Evolutionary conservation across 2,113 vertebrate genomes (phyloP).

Genomic region (Sinocyclocheilus anophthalmus): DNA sequence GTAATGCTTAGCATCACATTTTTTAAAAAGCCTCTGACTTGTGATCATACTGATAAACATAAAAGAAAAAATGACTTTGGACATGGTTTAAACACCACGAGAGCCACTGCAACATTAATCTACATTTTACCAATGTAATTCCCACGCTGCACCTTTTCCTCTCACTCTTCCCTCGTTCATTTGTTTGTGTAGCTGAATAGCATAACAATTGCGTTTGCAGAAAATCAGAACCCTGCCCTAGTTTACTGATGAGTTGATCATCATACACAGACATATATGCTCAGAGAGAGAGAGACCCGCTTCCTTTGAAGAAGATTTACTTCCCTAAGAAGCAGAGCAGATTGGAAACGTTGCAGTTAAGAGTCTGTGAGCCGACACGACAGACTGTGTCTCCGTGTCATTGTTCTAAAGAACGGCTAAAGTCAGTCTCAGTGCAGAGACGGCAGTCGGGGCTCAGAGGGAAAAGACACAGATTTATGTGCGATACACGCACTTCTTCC

Average conservation of each 20-base stretch:
- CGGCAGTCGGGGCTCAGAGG: not conserved
- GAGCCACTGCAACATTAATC: not conserved
- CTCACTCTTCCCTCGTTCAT: not conserved
- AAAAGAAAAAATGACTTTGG: not conserved
- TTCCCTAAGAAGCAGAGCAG: constrained; percentile 25
- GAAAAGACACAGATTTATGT: not conserved
- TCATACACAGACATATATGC: constrained; percentile 12
- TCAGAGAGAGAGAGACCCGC: not conserved
- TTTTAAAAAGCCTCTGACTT: not conserved
- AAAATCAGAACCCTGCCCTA: constrained; percentile 25
- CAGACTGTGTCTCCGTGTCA: not conserved
- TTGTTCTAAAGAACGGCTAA: constrained; percentile 1
- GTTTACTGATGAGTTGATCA: constrained; percentile 37
- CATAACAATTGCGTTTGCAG: constrained; percentile 32
- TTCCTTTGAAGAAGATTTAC: constrained; percentile 28
- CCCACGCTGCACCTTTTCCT: not conserved
- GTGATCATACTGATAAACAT: not conserved
- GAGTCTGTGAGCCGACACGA: constrained; percentile 9
- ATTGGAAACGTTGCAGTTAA: not conserved
- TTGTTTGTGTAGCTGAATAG: constrained; percentile 20
- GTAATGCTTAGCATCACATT: not conserved
- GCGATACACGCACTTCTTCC: not conserved
- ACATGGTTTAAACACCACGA: not conserved
- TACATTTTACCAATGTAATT: not conserved
- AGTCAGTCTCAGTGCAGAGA: not conserved